These are phyloP conservation scores for Ormyrus rosae DNA, from an alignment of 2,888 invertebrate species.

Conservation along the genomic window DNA sequence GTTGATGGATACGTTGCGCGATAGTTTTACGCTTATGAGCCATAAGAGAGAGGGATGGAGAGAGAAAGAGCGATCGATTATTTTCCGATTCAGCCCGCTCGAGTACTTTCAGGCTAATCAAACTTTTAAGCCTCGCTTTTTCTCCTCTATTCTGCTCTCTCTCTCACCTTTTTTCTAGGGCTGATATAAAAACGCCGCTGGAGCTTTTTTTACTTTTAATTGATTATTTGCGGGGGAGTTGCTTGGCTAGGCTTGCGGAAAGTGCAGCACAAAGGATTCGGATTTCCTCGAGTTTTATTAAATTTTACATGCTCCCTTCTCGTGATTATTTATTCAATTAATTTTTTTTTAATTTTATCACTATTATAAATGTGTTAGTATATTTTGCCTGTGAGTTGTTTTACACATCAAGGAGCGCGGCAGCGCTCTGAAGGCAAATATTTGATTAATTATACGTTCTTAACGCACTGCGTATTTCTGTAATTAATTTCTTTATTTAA, in stretches of 20 bases:
- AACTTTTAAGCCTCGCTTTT: constrained; percentile 30
- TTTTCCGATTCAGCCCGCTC: constrained; percentile 48
- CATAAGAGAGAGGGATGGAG: neutral
- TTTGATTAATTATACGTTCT: no score
- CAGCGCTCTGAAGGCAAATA: no score
- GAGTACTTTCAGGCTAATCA: constrained; percentile 35
- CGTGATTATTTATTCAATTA: no score
- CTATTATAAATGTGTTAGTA: no score
- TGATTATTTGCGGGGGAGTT: constrained; percentile 11
- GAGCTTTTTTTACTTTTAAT: constrained; percentile 6
- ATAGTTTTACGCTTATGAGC: constrained; percentile 29
- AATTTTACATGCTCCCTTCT: neutral
- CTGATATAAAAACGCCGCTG: neutral
- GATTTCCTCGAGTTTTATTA: neutral
- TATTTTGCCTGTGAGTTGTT: no score
- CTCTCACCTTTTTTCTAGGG: neutral
- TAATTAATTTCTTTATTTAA: no score
- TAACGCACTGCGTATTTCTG: no score
- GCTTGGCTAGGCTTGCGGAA: no score
- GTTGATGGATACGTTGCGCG: neutral
- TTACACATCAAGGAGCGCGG: no score
- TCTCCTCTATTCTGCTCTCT: neutral
- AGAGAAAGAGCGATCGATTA: constrained; percentile 46
- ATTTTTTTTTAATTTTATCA: no score
- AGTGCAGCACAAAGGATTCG: no score